Percentiles rank a stretch among this genome's conserved stretches.
phyloP scores from a whole-genome alignment of 1,140 invertebrate genomes.

The Monomorium pharaonis region DNA sequence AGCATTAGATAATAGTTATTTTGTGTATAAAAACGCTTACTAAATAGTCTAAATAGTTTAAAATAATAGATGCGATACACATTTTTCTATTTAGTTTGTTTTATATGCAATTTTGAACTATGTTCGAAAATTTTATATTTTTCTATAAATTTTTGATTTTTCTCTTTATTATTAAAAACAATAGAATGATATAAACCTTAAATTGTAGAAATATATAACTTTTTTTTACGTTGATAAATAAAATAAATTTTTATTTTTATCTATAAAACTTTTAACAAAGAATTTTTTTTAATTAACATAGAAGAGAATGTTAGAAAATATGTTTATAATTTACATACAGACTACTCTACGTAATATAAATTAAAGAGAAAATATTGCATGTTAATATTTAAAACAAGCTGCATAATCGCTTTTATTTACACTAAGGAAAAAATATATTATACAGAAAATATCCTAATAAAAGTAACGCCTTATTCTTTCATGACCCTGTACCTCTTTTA shows the following conservation, averaged over 20 bases:
- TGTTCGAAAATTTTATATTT: neutral
- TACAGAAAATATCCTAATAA: neutral
- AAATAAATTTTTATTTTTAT: neutral
- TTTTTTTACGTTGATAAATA: neutral
- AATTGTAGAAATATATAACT: neutral
- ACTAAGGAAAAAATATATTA: slow-evolving; percentile 20
- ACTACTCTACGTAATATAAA: neutral
- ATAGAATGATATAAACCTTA: neutral
- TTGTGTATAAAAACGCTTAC: neutral
- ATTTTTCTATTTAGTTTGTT: neutral
- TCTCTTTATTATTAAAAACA: neutral
- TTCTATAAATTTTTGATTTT: neutral
- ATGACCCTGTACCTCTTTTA: slow-evolving; percentile 21
- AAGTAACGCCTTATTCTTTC: neutral
- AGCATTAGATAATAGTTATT: neutral
- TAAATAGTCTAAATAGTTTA: neutral
- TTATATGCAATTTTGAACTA: neutral
- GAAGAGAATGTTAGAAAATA: neutral
- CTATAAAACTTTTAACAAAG: neutral
- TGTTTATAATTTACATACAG: neutral
- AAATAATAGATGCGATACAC: neutral
- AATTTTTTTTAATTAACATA: neutral
- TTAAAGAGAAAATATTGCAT: neutral
- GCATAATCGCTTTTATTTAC: neutral
- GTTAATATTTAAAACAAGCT: neutral